Evolutionary conservation across 1,140 invertebrate genomes (phyloP), one percentile per base, ranked within the genome.

Genomic region (Tenebrio molitor): DNA sequence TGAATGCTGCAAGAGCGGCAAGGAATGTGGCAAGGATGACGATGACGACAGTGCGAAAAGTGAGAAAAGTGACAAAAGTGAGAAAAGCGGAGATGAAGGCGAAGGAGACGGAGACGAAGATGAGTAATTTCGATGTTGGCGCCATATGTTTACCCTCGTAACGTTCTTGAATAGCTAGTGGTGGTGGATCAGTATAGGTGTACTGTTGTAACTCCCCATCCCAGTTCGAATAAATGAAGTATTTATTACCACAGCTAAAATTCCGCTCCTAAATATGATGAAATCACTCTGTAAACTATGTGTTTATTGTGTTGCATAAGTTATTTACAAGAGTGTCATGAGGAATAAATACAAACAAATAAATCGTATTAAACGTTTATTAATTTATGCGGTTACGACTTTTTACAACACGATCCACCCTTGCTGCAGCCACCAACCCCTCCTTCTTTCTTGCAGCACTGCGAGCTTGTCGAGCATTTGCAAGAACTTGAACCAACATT

Each of bases 301-400:
- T 46, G 42, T 46, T 46, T 46, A 17, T 19, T 46, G 42, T 46
- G 42, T 46, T 46, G 42, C 42, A 46, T 46, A 46, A 46, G 15
- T 46, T 46, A 19, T 17, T 46, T 41, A 41, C 12, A 12, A 41
- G 36, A 3, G 42, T 41, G 12, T 41, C 12, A 17, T 12, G 42
- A 46, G 16, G 12, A 46, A 19, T 46, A 46, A 17, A 46, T 16
- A 3, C 63, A 44, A 39, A 17, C 23, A 6, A 34, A 34, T n/a
- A 36, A 41, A 66, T 21, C 4, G 25, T 29, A 8, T 39, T 5
- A 12, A 39, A 39, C 5, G 36, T 39, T 39, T 39, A 39, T 39
- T 39, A 7, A 12, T 39, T 39, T 12, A 39, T 39, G 4, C n/a
- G 5, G 3, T 12, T 39, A 7, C 36, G n/a, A 39, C 12, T 39